Percentiles rank a stretch among this genome's conserved stretches.
phyloP scores from a whole-genome alignment of 2,888 invertebrate genomes.

The Noctua janthe region DNA sequence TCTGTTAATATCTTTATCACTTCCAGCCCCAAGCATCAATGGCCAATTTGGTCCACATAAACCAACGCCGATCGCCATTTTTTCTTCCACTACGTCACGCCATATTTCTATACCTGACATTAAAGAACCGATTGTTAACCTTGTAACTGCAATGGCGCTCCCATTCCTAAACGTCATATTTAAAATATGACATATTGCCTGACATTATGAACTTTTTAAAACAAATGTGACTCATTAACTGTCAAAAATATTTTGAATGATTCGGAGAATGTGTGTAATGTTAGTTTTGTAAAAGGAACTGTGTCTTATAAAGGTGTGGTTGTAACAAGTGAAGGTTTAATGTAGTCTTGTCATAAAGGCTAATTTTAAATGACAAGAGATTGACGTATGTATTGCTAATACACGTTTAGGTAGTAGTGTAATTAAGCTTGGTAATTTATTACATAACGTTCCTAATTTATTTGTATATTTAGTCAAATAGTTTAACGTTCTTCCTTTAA shows the following conservation, averaged over 20 bases:
- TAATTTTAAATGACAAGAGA: conserved; percentile 44
- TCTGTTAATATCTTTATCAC: neutral
- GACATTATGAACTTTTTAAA: conserved; percentile 61
- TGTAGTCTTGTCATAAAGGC: conserved; percentile 15
- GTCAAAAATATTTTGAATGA: conserved; percentile 27
- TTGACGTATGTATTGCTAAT: conserved; percentile 32
- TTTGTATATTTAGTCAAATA: neutral
- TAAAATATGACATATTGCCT: conserved; percentile 62
- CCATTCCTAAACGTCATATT: conserved; percentile 60
- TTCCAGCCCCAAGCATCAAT: conserved; percentile 41
- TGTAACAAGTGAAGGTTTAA: conserved; percentile 26
- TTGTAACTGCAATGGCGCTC: conserved; percentile 63
- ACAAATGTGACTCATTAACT: conserved; percentile 62
- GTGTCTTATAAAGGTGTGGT: conserved; percentile 25
- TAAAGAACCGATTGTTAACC: conserved; percentile 64
- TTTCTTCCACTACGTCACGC: conserved; percentile 55
- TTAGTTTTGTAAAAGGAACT: conserved; percentile 22
- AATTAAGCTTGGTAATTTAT: neutral
- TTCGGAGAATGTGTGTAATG: conserved; percentile 40
- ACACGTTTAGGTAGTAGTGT: neutral
- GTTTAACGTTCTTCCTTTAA: neutral
- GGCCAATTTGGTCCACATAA: conserved; percentile 37
- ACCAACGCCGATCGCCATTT: conserved; percentile 48
- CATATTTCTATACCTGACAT: conserved; percentile 63
- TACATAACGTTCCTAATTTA: neutral